Conservation (phyloP, 1,140 invertebrate genomes). For the Papilio machaon region DNA sequence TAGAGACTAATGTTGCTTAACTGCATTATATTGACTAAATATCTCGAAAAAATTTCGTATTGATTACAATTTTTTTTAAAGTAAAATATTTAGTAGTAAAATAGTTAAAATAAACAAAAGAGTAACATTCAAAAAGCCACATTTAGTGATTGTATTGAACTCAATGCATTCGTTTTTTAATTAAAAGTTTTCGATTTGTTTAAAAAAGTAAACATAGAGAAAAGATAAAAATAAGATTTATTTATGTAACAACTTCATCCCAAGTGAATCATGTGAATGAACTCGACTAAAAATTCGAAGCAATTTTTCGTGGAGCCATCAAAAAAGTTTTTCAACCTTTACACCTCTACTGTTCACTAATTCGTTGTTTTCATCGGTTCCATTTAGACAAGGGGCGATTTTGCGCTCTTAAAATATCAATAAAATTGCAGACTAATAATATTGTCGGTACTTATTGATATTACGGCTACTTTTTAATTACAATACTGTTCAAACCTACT, state of each 20-base stretch:
- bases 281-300: background rate
- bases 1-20: slow-evolving; percentile 1
- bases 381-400: background rate
- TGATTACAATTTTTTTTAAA: background rate
- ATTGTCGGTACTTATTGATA: too few species aligned
- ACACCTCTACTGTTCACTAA: background rate
- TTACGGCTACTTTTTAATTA: too few species aligned
- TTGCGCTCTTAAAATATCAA: background rate
- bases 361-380: background rate
- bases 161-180: too few species aligned
- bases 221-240: too few species aligned
- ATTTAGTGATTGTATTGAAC: too few species aligned
- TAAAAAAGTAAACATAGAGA: too few species aligned
- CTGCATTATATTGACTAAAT: slow-evolving; percentile 13
- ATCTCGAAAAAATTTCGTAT: background rate
- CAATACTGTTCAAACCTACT: too few species aligned
- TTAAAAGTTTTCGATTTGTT: too few species aligned
- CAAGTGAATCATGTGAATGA: background rate
- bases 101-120: background rate
- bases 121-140: background rate
- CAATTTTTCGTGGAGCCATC: background rate
- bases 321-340: background rate
- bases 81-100: background rate
- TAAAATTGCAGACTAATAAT: too few species aligned
- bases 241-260: background rate